Percentiles rank a stretch among this genome's conserved stretches.
Conservation (phyloP, 1,140 invertebrate species). For the Zelostemma sp. region DNA sequence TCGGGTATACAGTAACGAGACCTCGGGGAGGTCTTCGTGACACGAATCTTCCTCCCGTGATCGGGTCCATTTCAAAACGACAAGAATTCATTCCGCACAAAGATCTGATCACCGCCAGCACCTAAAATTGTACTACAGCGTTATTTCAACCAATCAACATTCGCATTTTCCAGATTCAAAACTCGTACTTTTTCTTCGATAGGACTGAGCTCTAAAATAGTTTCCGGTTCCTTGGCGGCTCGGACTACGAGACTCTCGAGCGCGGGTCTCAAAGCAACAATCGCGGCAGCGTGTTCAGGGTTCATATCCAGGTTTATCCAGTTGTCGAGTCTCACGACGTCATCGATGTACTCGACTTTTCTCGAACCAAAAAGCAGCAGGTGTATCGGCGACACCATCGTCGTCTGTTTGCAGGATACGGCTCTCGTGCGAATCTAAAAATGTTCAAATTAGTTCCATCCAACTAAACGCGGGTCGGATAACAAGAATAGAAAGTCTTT, state of each 20-base stretch:
- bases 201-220: constrained; percentile 71
- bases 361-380: constrained; percentile 90
- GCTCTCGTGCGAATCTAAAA: constrained; percentile 89
- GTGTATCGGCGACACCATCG: constrained; percentile 96
- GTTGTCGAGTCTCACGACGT: constrained; percentile 84
- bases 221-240: constrained; percentile 79
- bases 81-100: constrained; percentile 82
- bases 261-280: constrained; percentile 88
- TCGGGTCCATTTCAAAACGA: constrained; percentile 75
- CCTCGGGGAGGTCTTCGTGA: constrained; percentile 67
- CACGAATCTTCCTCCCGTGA: constrained; percentile 60
- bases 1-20: constrained; percentile 37
- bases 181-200: constrained; percentile 71
- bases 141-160: too few relatives aligned
- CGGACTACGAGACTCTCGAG: constrained; percentile 87
- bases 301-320: constrained; percentile 94
- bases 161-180: too few relatives aligned
- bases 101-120: constrained; percentile 75
- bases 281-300: constrained; percentile 79
- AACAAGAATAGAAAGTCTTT: too few relatives aligned
- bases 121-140: too few relatives aligned
- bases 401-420: constrained; percentile 97
- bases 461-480: too few relatives aligned
- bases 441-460: too few relatives aligned
- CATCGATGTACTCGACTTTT: constrained; percentile 85